Evolutionary conservation across 2,888 invertebrate genomes (phyloP).

Genomic region (Empis livida): DNA sequence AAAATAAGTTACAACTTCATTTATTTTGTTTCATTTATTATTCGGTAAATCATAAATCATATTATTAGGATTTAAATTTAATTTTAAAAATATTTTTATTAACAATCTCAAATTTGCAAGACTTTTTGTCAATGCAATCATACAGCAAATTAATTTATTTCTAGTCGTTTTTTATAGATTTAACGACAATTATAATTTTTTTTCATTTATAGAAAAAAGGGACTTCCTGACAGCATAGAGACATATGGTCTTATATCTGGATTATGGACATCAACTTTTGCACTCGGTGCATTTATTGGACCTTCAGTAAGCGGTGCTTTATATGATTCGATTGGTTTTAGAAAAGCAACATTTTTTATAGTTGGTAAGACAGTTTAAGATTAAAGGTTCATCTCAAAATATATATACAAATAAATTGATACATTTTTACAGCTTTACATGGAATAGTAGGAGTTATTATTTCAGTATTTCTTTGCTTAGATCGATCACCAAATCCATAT

Average conservation of each 20-base stretch:
- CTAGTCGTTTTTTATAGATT: background rate
- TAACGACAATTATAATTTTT: background rate
- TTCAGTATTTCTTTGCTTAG: slow-evolving; percentile 35
- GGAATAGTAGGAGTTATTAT: slow-evolving; percentile 21
- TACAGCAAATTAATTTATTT: too few species aligned
- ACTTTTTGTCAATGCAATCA: too few species aligned
- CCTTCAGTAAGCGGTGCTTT: slow-evolving; percentile 64
- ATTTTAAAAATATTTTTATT: too few species aligned
- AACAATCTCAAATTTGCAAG: too few species aligned
- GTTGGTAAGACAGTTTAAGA: slow-evolving; percentile 25
- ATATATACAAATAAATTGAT: too few species aligned
- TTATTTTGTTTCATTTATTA: too few species aligned
- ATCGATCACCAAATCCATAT: slow-evolving; percentile 21
- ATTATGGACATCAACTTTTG: slow-evolving; percentile 81
- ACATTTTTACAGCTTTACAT: slow-evolving; percentile 7
- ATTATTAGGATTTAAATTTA: too few species aligned
- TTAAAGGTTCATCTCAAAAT: too few species aligned
- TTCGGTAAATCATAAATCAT: too few species aligned
- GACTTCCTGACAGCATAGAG: slow-evolving; percentile 71
- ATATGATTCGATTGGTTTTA: slow-evolving; percentile 59
- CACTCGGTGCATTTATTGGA: slow-evolving; percentile 75
- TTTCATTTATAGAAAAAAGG: slow-evolving; percentile 42
- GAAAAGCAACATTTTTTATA: slow-evolving; percentile 56
- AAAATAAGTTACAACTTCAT: too few species aligned
- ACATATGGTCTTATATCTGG: slow-evolving; percentile 85